phyloP scores from a whole-genome alignment of 1,140 invertebrate genomes.

The Drosophila bocki region DNA sequence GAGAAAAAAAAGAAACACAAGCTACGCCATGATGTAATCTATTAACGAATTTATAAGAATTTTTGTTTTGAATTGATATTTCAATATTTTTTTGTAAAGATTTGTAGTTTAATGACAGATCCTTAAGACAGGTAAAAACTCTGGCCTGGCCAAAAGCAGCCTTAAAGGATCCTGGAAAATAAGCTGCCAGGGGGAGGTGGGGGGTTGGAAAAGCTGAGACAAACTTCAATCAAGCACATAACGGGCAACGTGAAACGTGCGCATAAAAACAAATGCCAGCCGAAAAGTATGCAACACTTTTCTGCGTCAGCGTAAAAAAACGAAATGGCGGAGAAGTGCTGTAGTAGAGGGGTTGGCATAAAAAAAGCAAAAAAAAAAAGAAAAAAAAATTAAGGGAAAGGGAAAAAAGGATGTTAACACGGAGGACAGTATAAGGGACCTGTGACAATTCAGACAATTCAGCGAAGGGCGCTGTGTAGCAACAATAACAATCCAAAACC shows the following conservation, averaged over 20 bases:
- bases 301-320: constrained; percentile 65
- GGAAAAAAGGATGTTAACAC: constrained; percentile 9
- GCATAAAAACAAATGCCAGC: constrained; percentile 74
- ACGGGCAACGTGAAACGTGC: constrained; percentile 50
- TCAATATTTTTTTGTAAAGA: neutral
- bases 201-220: constrained; percentile 18
- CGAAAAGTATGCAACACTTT: constrained; percentile 75
- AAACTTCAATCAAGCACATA: constrained; percentile 63
- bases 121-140: neutral
- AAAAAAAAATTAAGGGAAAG: neutral
- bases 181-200: neutral
- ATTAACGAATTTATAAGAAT: constrained; percentile 38
- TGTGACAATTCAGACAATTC: constrained; percentile 44
- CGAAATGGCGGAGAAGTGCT: constrained; percentile 1
- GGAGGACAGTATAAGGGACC: constrained; percentile 33
- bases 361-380: neutral
- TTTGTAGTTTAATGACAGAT: neutral
- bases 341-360: no score
- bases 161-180: constrained; percentile 34
- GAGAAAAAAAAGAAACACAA: constrained; percentile 1
- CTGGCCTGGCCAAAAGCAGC: neutral
- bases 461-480: constrained; percentile 13
- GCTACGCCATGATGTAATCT: constrained; percentile 29
- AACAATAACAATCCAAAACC: neutral
- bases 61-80: neutral